phyloP scores from a whole-genome alignment of 2,888 invertebrate genomes.

The Noctua comes region DNA sequence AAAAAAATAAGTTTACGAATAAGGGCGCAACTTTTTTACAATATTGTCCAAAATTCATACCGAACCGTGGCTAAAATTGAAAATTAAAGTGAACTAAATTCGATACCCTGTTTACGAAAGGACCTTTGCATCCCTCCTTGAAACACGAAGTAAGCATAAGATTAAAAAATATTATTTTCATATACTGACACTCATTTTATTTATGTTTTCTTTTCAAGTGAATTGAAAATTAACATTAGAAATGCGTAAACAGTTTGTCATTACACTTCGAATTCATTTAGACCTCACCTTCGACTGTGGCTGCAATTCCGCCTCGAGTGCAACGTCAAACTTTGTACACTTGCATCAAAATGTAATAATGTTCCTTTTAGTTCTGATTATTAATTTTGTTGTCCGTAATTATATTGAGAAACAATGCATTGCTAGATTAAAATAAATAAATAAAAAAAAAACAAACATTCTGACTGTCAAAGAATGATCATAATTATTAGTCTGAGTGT shows the following conservation, averaged over 20 bases:
- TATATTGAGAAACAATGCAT: not conserved
- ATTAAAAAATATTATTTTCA: constrained; percentile 23
- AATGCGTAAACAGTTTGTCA: not conserved
- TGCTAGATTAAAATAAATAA: not conserved
- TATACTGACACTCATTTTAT: constrained; percentile 34
- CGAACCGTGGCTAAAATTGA: constrained; percentile 71
- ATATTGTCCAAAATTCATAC: constrained; percentile 84
- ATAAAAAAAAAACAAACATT: not conserved
- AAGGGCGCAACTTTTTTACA: constrained; percentile 74
- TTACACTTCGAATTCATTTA: not conserved
- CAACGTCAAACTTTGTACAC: not conserved
- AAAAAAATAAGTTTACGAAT: constrained; percentile 72
- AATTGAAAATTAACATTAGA: not conserved
- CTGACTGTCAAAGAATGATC: not conserved
- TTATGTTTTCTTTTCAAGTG: not conserved
- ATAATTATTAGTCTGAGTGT: constrained; percentile 26
- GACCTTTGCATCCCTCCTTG: constrained; percentile 62
- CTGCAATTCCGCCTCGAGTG: not conserved
- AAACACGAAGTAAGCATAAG: constrained; percentile 60
- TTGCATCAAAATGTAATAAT: not conserved
- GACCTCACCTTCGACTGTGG: not conserved
- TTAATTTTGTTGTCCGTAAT: constrained; percentile 22
- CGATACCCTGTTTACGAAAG: constrained; percentile 83
- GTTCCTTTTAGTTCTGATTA: not conserved
- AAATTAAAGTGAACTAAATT: constrained; percentile 71